These are phyloP conservation scores for Boloria euphrosyne DNA, from an alignment of 2,888 invertebrate species.

Conservation along the genomic window DNA sequence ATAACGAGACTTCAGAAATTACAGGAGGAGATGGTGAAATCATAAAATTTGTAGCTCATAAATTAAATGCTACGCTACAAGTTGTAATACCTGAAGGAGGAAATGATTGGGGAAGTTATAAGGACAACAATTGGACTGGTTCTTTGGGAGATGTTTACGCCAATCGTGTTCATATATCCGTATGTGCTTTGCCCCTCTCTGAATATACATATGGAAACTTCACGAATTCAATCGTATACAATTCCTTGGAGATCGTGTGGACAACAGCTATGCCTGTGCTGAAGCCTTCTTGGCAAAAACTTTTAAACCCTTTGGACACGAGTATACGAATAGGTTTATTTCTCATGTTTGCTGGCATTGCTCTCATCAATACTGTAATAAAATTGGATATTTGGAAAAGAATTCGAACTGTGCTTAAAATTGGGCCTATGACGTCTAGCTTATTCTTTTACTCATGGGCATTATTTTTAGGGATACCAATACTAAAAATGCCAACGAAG, in stretches of 20 bases:
- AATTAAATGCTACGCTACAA: conserved; percentile 57
- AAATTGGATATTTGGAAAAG: conserved; percentile 48
- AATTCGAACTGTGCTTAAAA: conserved; percentile 44
- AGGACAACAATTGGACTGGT: conserved; percentile 62
- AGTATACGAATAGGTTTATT: conserved; percentile 50
- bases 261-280: conserved; percentile 50
- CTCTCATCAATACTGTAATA: conserved; percentile 48
- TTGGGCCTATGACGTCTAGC: conserved; percentile 50
- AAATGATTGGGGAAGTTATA: conserved; percentile 49
- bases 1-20: conserved; percentile 47
- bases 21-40: conserved; percentile 59
- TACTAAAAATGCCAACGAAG: conserved; percentile 50
- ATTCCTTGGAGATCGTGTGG: conserved; percentile 62
- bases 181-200: conserved; percentile 56
- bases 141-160: conserved; percentile 60
- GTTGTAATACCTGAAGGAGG: conserved; percentile 49
- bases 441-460: conserved; percentile 60
- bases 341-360: conserved; percentile 51
- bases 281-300: conserved; percentile 57
- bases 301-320: conserved; percentile 54
- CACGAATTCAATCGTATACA: conserved; percentile 60
- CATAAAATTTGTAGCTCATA: conserved; percentile 49
- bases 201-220: conserved; percentile 56
- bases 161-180: conserved; percentile 50
- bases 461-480: conserved; percentile 57